phyloP scores from a whole-genome alignment of 1,140 invertebrate species.

The Condylostylus longicornis region DNA sequence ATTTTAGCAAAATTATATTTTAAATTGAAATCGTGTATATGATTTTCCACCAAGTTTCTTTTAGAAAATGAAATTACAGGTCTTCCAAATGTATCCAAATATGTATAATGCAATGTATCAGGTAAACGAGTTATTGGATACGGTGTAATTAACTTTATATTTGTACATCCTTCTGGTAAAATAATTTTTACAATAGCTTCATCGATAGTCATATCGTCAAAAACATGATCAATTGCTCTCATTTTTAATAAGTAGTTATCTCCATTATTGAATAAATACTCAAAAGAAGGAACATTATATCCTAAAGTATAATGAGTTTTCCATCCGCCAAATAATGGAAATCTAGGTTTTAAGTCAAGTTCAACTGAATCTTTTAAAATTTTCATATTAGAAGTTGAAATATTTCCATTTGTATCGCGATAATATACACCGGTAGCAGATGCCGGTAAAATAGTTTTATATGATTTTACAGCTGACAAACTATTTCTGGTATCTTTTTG shows the following conservation, averaged over 20 bases:
- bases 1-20: slow-evolving; percentile 77
- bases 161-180: slow-evolving; percentile 79
- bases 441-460: slow-evolving; percentile 84
- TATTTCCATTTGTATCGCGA: slow-evolving; percentile 97
- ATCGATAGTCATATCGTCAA: slow-evolving; percentile 92
- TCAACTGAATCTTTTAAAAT: slow-evolving; percentile 82
- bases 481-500: slow-evolving; percentile 76
- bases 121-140: slow-evolving; percentile 60
- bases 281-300: slow-evolving; percentile 95
- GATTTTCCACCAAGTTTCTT: slow-evolving; percentile 85
- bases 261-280: slow-evolving; percentile 77
- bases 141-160: slow-evolving; percentile 69
- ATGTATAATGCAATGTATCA: slow-evolving; percentile 77
- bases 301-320: slow-evolving; percentile 93
- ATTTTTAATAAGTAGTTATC: slow-evolving; percentile 77
- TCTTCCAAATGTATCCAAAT: slow-evolving; percentile 86
- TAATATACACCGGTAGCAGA: slow-evolving; percentile 77
- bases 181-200: slow-evolving; percentile 82
- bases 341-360: slow-evolving; percentile 83
- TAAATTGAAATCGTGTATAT: slow-evolving; percentile 83
- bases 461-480: slow-evolving; percentile 75
- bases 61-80: slow-evolving; percentile 77
- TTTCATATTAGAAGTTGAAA: slow-evolving; percentile 90
- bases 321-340: slow-evolving; percentile 98
- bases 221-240: slow-evolving; percentile 87